Evolutionary conservation across 2,113 vertebrate genomes (phyloP).

Genomic region (Nothoprocta pentlandii): DNA sequence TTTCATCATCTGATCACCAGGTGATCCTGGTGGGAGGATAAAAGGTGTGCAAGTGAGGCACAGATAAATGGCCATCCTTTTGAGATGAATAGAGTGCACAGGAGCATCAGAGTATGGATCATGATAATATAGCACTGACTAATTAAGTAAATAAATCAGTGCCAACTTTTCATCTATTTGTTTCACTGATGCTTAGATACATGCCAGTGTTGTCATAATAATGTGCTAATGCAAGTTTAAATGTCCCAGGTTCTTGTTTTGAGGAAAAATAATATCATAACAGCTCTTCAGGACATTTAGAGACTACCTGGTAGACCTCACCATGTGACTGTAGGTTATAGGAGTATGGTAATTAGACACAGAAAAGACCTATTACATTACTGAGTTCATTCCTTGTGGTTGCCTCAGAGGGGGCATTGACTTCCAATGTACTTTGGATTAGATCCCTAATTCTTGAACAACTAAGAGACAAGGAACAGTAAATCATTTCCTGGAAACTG

Average conservation of each 20-base stretch:
- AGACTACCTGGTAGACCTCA: constrained; percentile 4
- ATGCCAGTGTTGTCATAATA: not conserved
- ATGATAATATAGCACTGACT: not conserved
- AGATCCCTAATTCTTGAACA: not conserved
- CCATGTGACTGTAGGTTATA: not conserved
- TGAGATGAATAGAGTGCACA: not conserved
- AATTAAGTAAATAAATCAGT: constrained; percentile 18
- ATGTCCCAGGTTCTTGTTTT: not conserved
- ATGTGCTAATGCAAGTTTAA: not conserved
- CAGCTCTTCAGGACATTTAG: not conserved
- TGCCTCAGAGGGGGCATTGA: not conserved
- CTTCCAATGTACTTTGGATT: constrained; percentile 6
- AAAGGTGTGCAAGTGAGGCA: not conserved
- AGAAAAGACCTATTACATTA: not conserved
- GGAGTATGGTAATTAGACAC: not conserved
- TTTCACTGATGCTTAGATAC: constrained; percentile 18
- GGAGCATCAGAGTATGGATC: not conserved
- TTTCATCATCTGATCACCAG: not conserved
- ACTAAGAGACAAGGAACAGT: not conserved
- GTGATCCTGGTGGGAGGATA: not conserved
- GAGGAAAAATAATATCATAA: not conserved
- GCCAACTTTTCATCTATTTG: not conserved
- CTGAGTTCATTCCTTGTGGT: not conserved
- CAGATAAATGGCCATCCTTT: not conserved
- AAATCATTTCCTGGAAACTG: not conserved